Evolutionary conservation across 2,888 invertebrate genomes (phyloP).

Genomic region (Cerastoderma edule): DNA sequence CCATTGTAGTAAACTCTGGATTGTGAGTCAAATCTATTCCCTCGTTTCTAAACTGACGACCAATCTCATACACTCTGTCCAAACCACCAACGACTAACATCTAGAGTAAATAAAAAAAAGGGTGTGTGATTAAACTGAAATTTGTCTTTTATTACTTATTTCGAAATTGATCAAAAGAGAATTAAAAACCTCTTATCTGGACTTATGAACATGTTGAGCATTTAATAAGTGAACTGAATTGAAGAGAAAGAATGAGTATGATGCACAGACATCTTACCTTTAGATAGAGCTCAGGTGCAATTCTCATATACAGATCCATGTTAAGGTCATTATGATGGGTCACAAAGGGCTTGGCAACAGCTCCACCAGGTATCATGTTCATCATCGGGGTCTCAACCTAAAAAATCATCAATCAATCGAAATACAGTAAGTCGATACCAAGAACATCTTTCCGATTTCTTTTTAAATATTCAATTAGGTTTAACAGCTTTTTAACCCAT

Average conservation of each 20-base stretch:
- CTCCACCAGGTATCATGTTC: conserved; percentile 99
- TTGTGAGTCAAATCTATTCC: conserved; percentile 99
- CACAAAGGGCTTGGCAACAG: conserved; percentile 98
- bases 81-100: conserved; percentile 99
- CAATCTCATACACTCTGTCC: conserved; percentile 92
- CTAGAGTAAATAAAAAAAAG: conserved; percentile 81
- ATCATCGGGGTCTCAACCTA: conserved; percentile 99
- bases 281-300: conserved; percentile 98
- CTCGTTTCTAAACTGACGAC: conserved; percentile 98
- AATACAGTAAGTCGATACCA: no score
- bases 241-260: no score
- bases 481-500: no score
- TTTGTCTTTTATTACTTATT: no score
- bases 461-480: no score
- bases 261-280: no score
- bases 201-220: no score
- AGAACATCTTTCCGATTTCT: no score
- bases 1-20: conserved; percentile 99
- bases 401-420: background rate
- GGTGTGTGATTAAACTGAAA: no score
- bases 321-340: conserved; percentile 99
- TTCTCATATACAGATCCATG: conserved; percentile 98
- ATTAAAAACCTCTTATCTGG: no score
- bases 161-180: no score
- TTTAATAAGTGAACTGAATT: no score